Conservation (phyloP, 2,888 invertebrate genomes). For the Torymus texanus region DNA sequence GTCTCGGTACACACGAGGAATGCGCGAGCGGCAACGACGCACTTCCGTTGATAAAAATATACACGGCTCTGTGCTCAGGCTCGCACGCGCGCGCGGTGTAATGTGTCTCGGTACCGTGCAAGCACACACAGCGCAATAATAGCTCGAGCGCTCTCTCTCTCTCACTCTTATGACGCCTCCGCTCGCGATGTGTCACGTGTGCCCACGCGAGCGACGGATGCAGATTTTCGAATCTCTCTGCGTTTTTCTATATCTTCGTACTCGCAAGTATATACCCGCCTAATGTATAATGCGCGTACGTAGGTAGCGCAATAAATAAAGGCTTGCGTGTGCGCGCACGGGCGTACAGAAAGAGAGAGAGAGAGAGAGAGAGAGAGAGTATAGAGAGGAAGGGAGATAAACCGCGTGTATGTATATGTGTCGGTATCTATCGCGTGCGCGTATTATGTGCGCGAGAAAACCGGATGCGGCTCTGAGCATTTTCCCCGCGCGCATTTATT, state of each 20-base stretch:
- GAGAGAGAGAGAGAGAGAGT: slow-evolving; percentile 35
- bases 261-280: no score
- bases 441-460: neutral
- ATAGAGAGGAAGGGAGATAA: slow-evolving; percentile 39
- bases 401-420: neutral
- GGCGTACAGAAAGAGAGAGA: neutral
- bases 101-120: slow-evolving; percentile 64
- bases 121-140: slow-evolving; percentile 43
- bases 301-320: slow-evolving; percentile 30
- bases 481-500: neutral
- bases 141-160: slow-evolving; percentile 8
- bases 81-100: slow-evolving; percentile 62
- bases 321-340: neutral
- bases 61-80: slow-evolving; percentile 48
- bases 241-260: no score
- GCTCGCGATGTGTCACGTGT: slow-evolving; percentile 8
- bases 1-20: slow-evolving; percentile 63
- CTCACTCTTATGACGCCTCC: neutral
- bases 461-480: slow-evolving; percentile 28
- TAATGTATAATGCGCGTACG: neutral
- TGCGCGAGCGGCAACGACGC: slow-evolving; percentile 71
- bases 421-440: slow-evolving; percentile 3
- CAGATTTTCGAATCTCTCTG: slow-evolving; percentile 17
- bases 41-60: slow-evolving; percentile 75
- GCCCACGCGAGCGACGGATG: slow-evolving; percentile 24